Evolutionary conservation across 1,140 invertebrate genomes (phyloP), one percentile per base, ranked within the genome.

Genomic region (Lasaia peninsularis): DNA sequence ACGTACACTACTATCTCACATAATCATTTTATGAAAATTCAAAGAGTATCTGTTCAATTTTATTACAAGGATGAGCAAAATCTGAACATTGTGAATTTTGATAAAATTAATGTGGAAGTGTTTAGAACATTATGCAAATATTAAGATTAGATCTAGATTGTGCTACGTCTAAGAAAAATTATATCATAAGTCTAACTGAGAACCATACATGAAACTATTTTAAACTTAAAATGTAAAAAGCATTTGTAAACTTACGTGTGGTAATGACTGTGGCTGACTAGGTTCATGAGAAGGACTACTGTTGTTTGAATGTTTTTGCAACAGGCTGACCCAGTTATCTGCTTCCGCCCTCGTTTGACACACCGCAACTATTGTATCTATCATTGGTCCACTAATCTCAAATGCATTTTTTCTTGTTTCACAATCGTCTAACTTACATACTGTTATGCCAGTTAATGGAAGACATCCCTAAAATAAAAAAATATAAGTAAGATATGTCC

Each of bases 361-460:
- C 6, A 96, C 91, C 2, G 97, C 96, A 5, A 95, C 90, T 65
- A 98, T 96, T 60, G 93, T 94, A 65, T 98, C 97, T 65, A 98
- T 97, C 91, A 97, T 94, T 12, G 95, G 94, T 52, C 96, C 96
- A 93, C 91, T 94, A 69, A 98, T 97, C 92, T 98, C 96, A 91
- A 98, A 98, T 67, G 96, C 95, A 91, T 97, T 95, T 86, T 96
- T 96, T 69, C 93, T 92, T 31, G 92, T 92, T 52, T 97, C 96
- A 4, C 91, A 93, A 73, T 97, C 94, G 65, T 97, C 96, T 62
- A 96, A 80, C 69, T 93, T 92, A 62, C 91, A 93, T 0, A 97
- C 93, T 53, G 90, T 92, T 63, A 98, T 95, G 58, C 96, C 96
- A 70, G 95, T 95, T 18, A 98, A 82, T 18, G 96, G 96, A 50